phyloP scores from a whole-genome alignment of 2,888 invertebrate genomes.

The Rugalucina vietnamica region DNA sequence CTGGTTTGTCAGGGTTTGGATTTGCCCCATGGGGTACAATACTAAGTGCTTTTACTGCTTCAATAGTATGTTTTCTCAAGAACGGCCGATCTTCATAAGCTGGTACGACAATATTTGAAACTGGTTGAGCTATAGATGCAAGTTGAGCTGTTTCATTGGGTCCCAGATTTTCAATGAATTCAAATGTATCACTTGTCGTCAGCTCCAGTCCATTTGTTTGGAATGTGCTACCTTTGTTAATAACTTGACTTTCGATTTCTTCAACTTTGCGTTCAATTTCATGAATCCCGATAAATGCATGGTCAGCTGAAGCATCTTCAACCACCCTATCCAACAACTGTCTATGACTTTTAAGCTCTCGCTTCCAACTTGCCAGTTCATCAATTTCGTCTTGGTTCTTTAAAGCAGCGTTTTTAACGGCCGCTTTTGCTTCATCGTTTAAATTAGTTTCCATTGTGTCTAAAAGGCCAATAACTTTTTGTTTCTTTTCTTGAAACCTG shows the following conservation, averaged over 20 bases:
- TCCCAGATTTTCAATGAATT: background rate
- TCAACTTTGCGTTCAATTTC: background rate
- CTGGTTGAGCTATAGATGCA: background rate
- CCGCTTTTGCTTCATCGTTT: background rate
- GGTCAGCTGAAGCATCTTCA: background rate
- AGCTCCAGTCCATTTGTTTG: background rate
- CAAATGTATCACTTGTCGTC: background rate
- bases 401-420: background rate
- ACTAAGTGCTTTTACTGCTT: background rate
- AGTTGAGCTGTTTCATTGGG: background rate
- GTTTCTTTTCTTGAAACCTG: background rate
- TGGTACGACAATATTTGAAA: background rate
- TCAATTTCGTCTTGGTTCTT: background rate
- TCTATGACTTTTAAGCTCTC: background rate
- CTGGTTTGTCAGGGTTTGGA: background rate
- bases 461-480: background rate
- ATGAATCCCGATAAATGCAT: background rate
- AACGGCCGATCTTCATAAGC: background rate
- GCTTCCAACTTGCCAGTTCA: background rate
- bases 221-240: background rate
- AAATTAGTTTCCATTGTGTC: background rate
- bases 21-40: background rate
- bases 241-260: background rate
- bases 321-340: background rate
- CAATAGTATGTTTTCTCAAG: background rate